Conservation (phyloP, 2,113 vertebrate genomes). For the Heliornis fulica region DNA sequence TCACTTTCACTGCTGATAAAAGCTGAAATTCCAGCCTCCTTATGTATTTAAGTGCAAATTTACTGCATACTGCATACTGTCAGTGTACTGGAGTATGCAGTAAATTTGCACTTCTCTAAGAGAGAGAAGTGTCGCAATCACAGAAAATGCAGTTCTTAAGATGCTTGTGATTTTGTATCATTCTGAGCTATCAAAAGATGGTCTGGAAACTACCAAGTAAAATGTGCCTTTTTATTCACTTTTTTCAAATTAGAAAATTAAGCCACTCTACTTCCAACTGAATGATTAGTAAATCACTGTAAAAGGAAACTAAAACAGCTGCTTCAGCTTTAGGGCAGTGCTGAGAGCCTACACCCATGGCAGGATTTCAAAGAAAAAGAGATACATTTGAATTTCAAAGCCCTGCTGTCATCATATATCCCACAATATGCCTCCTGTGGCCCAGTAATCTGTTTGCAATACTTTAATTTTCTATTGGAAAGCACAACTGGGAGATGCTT, state of each 20-base stretch:
- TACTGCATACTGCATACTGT: not conserved
- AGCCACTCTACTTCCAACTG: not conserved
- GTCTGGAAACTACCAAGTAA: slow-evolving; percentile 23
- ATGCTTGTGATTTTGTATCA: not conserved
- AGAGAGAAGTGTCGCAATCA: not conserved
- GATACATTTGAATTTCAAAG: slow-evolving; percentile 68
- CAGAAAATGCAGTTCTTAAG: not conserved
- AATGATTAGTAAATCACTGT: slow-evolving; percentile 34
- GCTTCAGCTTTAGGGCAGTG: slow-evolving; percentile 51
- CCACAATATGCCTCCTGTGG: slow-evolving; percentile 49
- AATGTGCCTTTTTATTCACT: slow-evolving; percentile 33
- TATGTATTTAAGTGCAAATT: not conserved
- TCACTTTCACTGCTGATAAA: not conserved
- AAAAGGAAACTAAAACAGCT: slow-evolving; percentile 56
- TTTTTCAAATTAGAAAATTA: slow-evolving; percentile 24
- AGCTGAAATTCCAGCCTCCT: not conserved
- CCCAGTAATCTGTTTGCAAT: slow-evolving; percentile 57
- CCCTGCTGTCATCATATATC: slow-evolving; percentile 30
- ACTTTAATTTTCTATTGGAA: slow-evolving; percentile 60
- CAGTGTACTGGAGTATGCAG: not conserved
- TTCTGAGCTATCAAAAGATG: slow-evolving; percentile 14
- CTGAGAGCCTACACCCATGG: slow-evolving; percentile 36
- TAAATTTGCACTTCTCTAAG: too few relatives aligned
- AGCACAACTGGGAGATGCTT: slow-evolving; percentile 37
- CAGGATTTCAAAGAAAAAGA: slow-evolving; percentile 63